A percentile compares a stretch with the other conserved stretches of the same genome.
Conservation (phyloP, 2,113 vertebrate genomes). For the Heterocephalus glaber region DNA sequence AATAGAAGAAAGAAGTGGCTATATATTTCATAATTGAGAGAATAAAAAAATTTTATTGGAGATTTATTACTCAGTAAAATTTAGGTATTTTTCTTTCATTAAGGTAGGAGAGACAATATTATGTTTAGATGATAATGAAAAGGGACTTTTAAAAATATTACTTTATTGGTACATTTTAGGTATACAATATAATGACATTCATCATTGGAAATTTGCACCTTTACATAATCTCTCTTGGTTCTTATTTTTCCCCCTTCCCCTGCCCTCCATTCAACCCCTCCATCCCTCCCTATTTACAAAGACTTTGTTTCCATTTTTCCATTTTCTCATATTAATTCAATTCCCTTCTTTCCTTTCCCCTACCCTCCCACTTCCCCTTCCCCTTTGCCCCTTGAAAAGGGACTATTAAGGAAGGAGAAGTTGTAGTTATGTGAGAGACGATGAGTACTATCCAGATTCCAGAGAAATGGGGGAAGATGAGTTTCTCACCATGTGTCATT, state of each 20-base stretch:
- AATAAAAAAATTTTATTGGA: not conserved
- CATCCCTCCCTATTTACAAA: too few species aligned
- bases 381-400: too few species aligned
- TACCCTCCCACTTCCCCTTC: too few species aligned
- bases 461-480: not conserved
- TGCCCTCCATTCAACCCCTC: too few species aligned
- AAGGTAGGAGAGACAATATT: not conserved
- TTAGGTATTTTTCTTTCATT: not conserved
- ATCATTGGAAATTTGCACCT: too few species aligned
- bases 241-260: too few species aligned
- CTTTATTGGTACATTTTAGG: too few species aligned
- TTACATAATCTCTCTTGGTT: too few species aligned
- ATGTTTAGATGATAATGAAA: not conserved
- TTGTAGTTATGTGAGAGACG: not conserved
- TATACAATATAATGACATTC: too few species aligned
- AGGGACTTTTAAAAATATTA: not conserved
- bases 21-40: constrained; percentile 17
- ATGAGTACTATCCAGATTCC: not conserved
- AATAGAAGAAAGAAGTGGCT: not conserved
- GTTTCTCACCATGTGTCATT: not conserved
- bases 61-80: constrained; percentile 17
- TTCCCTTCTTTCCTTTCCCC: too few species aligned
- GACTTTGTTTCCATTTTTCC: too few species aligned
- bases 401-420: not conserved
- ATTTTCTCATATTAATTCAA: too few species aligned